phyloP scores from a whole-genome alignment of 2,113 vertebrate genomes.

The Emydocephalus ijimae region DNA sequence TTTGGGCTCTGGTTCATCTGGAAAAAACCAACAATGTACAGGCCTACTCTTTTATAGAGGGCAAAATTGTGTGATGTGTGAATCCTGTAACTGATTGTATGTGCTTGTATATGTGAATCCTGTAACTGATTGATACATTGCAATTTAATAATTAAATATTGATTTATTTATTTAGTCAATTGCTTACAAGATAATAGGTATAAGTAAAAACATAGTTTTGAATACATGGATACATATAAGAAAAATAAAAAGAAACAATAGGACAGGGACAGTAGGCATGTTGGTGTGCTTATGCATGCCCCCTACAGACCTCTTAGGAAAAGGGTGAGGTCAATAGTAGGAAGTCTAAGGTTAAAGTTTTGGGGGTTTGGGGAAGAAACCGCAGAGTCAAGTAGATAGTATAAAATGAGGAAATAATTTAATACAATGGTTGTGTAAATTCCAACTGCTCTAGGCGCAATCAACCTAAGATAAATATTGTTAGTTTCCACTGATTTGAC shows the following conservation, averaged over 20 bases:
- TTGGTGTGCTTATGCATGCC: no score
- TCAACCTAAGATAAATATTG: not conserved
- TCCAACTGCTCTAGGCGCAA: not conserved
- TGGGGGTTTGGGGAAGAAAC: no score
- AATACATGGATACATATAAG: no score
- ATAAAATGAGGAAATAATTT: not conserved
- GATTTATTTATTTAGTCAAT: no score
- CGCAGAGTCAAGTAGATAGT: not conserved
- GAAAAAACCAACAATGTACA: not conserved
- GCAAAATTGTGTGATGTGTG: not conserved
- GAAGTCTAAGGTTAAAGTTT: no score
- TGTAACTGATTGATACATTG: not conserved
- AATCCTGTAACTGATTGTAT: not conserved
- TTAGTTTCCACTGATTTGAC: not conserved
- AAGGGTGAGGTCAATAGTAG: no score
- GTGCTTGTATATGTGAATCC: not conserved
- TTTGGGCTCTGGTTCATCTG: not conserved
- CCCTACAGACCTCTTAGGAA: no score
- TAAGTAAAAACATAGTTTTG: no score
- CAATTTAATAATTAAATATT: not conserved
- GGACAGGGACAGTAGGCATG: no score
- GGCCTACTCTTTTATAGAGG: not conserved
- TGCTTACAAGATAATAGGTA: no score
- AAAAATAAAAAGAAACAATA: no score
- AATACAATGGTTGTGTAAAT: not conserved